Evolutionary conservation across 2,888 invertebrate genomes (phyloP).

Genomic region (Eucera pruinosa): DNA sequence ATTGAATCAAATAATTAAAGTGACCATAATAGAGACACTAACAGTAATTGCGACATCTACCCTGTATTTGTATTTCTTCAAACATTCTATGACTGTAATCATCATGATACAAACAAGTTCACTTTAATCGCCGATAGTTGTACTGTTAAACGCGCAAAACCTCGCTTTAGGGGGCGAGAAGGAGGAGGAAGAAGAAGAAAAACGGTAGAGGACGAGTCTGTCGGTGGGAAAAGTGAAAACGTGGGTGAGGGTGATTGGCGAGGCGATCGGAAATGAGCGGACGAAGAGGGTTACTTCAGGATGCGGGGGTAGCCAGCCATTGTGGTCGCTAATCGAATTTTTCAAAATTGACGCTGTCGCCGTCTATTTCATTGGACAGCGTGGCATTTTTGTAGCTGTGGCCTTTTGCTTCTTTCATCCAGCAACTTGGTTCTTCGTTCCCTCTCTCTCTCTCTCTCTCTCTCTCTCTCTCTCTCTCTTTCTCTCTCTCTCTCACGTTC

Average conservation of each 20-base stretch:
- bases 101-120: no score
- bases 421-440: no score
- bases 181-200: background rate
- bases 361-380: conserved; percentile 53
- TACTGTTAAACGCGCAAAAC: no score
- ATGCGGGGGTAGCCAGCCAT: conserved; percentile 36
- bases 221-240: background rate
- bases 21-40: no score
- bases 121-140: no score
- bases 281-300: conserved; percentile 12
- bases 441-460: no score
- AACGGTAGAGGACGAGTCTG: background rate
- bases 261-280: conserved; percentile 31
- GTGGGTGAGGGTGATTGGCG: conserved; percentile 8
- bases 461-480: no score
- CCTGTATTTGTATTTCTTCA: no score
- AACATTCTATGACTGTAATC: no score
- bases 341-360: conserved; percentile 64
- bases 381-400: conserved; percentile 50
- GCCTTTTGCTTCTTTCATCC: conserved; percentile 24
- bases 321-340: conserved; percentile 71
- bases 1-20: no score
- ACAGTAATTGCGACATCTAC: no score
- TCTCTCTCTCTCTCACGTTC: background rate
- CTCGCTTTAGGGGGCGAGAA: no score